phyloP scores from a whole-genome alignment of 2,888 invertebrate genomes.

The Cyrtodaria siliqua region DNA sequence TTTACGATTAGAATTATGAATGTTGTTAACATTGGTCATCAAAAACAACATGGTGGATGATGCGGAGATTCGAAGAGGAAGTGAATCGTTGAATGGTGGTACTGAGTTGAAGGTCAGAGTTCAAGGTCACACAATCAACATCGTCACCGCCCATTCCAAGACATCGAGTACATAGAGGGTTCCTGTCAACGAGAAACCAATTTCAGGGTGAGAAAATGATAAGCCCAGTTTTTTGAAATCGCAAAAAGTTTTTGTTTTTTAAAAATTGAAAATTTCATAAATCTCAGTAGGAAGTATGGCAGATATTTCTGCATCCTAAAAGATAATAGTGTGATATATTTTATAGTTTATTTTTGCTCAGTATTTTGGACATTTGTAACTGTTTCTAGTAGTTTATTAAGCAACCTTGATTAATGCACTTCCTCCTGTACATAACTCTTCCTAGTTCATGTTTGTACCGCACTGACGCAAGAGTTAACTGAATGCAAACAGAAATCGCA shows the following conservation, averaged over 20 bases:
- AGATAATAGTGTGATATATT: too few relatives aligned
- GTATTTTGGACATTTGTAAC: neutral
- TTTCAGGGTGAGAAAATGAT: slow-evolving; percentile 57
- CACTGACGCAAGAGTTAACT: slow-evolving; percentile 43
- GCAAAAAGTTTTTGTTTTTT: slow-evolving; percentile 6
- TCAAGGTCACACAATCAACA: slow-evolving; percentile 55
- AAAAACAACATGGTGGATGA: slow-evolving; percentile 7
- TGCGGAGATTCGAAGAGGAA: slow-evolving; percentile 30
- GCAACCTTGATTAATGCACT: slow-evolving; percentile 39
- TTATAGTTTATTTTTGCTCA: too few relatives aligned
- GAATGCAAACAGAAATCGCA: slow-evolving; percentile 69
- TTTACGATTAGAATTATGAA: slow-evolving; percentile 1
- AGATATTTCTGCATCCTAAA: neutral
- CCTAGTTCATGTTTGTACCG: slow-evolving; percentile 13
- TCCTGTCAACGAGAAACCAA: slow-evolving; percentile 71
- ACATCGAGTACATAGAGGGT: slow-evolving; percentile 65
- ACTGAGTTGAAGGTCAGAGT: slow-evolving; percentile 51
- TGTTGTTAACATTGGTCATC: slow-evolving; percentile 8
- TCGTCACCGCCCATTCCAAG: slow-evolving; percentile 68
- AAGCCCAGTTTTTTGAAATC: slow-evolving; percentile 53
- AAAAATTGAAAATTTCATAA: neutral
- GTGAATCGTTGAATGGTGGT: slow-evolving; percentile 60
- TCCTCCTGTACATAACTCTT: slow-evolving; percentile 35
- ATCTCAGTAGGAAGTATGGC: slow-evolving; percentile 1
- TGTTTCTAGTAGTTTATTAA: neutral